Conservation (phyloP, 2,797 vertebrate species). For the Enteromius argenteus region DNA sequence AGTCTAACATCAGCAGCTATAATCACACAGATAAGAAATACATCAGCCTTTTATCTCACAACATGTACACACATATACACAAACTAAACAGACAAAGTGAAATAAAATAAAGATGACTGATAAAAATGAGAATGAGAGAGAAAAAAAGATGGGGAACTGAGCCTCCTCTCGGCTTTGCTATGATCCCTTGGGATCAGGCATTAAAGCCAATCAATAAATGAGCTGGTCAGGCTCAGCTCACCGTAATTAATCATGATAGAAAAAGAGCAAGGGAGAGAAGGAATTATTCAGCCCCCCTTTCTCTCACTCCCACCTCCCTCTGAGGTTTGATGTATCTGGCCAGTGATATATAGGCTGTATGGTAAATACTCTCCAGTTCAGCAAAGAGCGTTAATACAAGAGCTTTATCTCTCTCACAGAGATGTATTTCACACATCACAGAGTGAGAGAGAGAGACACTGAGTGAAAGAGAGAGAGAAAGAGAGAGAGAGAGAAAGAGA, state of each 20-base stretch:
- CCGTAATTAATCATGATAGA: conserved; percentile 75
- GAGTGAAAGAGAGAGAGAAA: not conserved
- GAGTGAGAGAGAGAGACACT: conserved; percentile 13
- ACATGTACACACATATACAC: not conserved
- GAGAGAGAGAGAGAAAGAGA: not conserved
- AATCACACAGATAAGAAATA: conserved; percentile 27
- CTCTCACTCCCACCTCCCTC: conserved; percentile 17
- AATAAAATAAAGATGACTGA: conserved; percentile 17
- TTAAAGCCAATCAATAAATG: conserved; percentile 77
- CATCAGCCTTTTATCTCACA: conserved; percentile 18
- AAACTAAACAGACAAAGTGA: not conserved
- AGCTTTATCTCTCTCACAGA: conserved; percentile 56
- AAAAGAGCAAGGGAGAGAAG: conserved; percentile 43
- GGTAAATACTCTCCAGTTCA: conserved; percentile 63
- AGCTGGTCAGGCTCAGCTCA: conserved; percentile 70
- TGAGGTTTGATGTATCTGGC: conserved; percentile 56
- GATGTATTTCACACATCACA: conserved; percentile 54
- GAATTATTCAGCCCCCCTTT: conserved; percentile 37
- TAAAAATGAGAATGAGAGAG: conserved; percentile 21
- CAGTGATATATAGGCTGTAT: conserved; percentile 57
- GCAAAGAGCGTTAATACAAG: conserved; percentile 60
- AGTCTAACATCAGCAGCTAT: conserved; percentile 14
- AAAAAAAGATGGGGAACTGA: conserved; percentile 43
- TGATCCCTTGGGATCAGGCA: conserved; percentile 56
- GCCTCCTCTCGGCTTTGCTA: conserved; percentile 16